These are phyloP conservation scores for Salvelinus alpinus DNA, from an alignment of 2,113 vertebrate species.

Conservation along the genomic window DNA sequence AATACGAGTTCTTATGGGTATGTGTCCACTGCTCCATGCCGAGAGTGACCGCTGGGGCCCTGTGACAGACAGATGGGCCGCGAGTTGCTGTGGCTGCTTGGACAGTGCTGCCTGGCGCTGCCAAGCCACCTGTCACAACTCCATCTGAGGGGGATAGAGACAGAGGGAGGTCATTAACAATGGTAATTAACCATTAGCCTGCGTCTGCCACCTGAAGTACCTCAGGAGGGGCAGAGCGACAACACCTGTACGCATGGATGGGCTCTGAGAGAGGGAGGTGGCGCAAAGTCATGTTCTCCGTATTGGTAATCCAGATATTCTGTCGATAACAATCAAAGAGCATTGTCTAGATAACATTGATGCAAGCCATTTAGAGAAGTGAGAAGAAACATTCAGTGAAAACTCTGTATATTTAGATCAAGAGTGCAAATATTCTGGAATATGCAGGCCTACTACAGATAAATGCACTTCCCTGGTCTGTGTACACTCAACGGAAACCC, in stretches of 20 bases:
- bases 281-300: not conserved
- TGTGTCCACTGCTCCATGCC: no score
- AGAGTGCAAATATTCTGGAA: not conserved
- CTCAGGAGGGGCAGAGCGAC: slow-evolving; percentile 21
- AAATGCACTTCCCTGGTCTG: not conserved
- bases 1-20: not conserved
- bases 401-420: no score
- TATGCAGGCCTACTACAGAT: not conserved
- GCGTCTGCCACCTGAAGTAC: slow-evolving; percentile 33
- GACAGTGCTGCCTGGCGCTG: not conserved
- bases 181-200: slow-evolving; percentile 51
- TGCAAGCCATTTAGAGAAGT: no score
- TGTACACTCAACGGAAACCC: not conserved
- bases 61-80: no score
- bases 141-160: slow-evolving; percentile 27
- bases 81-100: not conserved
- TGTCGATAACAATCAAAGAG: no score
- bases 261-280: not conserved
- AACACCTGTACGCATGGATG: not conserved
- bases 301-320: no score
- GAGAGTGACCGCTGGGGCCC: no score
- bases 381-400: no score
- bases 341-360: no score
- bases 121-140: slow-evolving; percentile 19
- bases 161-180: slow-evolving; percentile 53